Conservation (phyloP, 2,888 invertebrate genomes). For the Petrophora chlorosata region DNA sequence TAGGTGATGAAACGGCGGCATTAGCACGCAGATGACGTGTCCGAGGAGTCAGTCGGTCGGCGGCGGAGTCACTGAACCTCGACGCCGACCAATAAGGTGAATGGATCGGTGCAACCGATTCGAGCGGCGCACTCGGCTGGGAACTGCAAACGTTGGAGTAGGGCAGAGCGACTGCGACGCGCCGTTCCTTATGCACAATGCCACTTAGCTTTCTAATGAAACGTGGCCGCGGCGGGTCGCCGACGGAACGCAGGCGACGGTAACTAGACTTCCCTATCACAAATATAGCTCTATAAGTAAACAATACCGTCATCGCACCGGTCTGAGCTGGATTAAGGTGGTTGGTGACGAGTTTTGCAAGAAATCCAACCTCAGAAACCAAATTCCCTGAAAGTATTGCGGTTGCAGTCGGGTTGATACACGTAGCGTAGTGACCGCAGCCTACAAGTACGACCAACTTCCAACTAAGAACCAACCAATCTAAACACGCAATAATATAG, state of each 20-base stretch:
- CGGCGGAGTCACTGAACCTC: constrained; percentile 79
- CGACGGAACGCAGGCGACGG: neutral
- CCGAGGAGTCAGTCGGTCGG: constrained; percentile 70
- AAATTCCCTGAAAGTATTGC: constrained; percentile 8
- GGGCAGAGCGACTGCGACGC: constrained; percentile 46
- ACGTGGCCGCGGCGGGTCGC: constrained; percentile 48
- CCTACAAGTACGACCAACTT: neutral
- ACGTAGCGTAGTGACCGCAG: constrained; percentile 1
- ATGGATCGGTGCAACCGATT: constrained; percentile 79
- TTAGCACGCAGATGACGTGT: constrained; percentile 77
- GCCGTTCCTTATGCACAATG: constrained; percentile 64
- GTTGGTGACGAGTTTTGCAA: constrained; percentile 3
- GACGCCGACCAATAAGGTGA: constrained; percentile 77
- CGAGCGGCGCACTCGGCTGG: constrained; percentile 51
- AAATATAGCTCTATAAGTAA: constrained; percentile 1
- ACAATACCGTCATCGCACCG: constrained; percentile 10
- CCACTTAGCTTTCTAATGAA: constrained; percentile 74
- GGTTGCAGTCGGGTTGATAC: constrained; percentile 1
- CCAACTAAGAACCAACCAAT: neutral
- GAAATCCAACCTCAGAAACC: constrained; percentile 1
- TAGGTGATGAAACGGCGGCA: constrained; percentile 70
- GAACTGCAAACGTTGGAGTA: constrained; percentile 52
- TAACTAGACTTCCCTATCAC: constrained; percentile 1
- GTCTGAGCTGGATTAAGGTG: neutral
- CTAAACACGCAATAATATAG: constrained; percentile 30